phyloP scores from a whole-genome alignment of 2,797 vertebrate genomes.

The Liparis tanakae region DNA sequence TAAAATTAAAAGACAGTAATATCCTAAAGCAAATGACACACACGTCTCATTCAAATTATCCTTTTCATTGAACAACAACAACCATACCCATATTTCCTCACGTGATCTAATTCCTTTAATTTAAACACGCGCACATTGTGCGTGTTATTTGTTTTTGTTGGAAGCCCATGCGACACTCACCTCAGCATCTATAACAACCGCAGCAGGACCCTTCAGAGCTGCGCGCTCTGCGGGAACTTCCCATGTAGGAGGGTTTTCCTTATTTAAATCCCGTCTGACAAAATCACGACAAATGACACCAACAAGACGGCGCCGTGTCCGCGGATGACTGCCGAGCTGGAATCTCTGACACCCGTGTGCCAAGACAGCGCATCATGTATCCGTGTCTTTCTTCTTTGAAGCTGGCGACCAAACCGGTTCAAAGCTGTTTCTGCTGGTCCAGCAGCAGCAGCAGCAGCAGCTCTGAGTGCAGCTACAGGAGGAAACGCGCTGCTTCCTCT shows the following conservation, averaged over 20 bases:
- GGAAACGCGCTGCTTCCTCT: constrained; percentile 51
- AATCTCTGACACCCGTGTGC: not conserved
- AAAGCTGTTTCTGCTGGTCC: constrained; percentile 82
- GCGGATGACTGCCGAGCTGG: not conserved
- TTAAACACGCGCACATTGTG: not conserved
- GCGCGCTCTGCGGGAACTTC: constrained; percentile 61
- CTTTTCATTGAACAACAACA: not conserved
- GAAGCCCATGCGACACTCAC: constrained; percentile 66
- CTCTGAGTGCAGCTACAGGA: constrained; percentile 32
- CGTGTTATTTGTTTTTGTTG: not conserved
- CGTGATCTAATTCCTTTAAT: rapidly evolving
- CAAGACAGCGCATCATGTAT: constrained; percentile 32
- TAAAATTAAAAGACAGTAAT: not conserved
- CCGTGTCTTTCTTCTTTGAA: constrained; percentile 66
- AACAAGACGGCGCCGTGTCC: not conserved
- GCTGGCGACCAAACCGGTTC: constrained; percentile 76
- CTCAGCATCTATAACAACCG: constrained; percentile 65
- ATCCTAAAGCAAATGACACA: not conserved
- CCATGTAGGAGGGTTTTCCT: constrained; percentile 55
- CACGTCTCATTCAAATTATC: not conserved
- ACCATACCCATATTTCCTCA: not conserved
- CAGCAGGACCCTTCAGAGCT: constrained; percentile 58
- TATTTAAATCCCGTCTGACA: constrained; percentile 1
- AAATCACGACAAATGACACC: constrained; percentile 2
- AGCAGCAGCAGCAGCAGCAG: constrained; percentile 24